phyloP scores from a whole-genome alignment of 2,113 vertebrate species.

The Elaphurus davidianus region DNA sequence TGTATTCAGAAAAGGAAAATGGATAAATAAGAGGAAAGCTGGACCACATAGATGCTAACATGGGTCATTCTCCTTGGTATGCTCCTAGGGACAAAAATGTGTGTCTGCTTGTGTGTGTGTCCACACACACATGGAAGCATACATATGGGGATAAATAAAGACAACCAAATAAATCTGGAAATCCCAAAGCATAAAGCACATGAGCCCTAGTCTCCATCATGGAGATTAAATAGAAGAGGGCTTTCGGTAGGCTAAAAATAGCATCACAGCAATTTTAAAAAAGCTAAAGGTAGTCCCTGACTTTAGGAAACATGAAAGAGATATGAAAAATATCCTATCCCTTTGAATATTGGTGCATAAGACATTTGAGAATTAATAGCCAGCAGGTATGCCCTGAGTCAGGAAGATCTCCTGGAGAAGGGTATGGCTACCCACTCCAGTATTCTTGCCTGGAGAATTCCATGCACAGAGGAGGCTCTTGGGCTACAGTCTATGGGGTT shows the following conservation, averaged over 20 bases:
- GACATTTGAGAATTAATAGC: background rate
- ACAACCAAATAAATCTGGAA: background rate
- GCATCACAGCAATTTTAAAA: background rate
- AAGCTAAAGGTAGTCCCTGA: background rate
- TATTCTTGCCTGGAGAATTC: background rate
- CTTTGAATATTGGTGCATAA: background rate
- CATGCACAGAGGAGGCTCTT: background rate
- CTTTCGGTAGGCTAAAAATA: background rate
- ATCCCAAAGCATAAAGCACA: background rate
- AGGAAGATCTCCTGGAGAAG: background rate
- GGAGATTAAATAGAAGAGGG: background rate
- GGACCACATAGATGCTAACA: background rate
- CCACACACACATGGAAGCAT: background rate
- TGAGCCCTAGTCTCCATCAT: background rate
- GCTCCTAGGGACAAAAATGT: background rate
- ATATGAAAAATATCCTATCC: background rate
- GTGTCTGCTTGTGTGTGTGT: background rate
- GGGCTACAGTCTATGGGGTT: background rate
- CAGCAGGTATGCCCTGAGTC: background rate
- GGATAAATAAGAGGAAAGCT: background rate
- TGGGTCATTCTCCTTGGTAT: background rate
- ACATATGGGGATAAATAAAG: background rate
- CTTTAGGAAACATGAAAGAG: background rate
- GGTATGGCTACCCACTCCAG: background rate
- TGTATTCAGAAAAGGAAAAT: background rate